Percentiles rank a stretch among this genome's conserved stretches.
Evolutionary conservation across 1,140 invertebrate species (phyloP).

Genomic region (Drosophila sucinea): DNA sequence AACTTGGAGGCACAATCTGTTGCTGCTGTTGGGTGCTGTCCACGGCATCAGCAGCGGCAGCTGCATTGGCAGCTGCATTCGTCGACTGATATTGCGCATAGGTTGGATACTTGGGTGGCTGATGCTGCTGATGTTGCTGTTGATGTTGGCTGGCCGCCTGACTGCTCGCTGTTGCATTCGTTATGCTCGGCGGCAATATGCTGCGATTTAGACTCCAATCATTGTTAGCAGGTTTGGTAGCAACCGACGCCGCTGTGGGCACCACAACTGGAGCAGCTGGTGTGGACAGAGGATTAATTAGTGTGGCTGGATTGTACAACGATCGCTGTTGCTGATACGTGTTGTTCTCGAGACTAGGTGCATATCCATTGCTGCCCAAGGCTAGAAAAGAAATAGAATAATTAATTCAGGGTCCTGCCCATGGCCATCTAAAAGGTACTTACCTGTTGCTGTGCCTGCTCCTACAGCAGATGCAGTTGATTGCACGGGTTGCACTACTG

Average conservation of each 20-base stretch:
- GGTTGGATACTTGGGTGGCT: slow-evolving; percentile 67
- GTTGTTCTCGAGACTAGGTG: slow-evolving; percentile 41
- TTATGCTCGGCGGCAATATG: slow-evolving; percentile 53
- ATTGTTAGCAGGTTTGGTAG: slow-evolving; percentile 46
- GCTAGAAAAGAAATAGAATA: slow-evolving; percentile 18
- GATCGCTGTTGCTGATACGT: slow-evolving; percentile 52
- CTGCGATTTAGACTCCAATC: slow-evolving; percentile 65
- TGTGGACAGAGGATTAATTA: slow-evolving; percentile 60
- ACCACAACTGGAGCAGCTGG: slow-evolving; percentile 11
- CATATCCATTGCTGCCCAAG: slow-evolving; percentile 54
- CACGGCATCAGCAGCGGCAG: slow-evolving; percentile 61
- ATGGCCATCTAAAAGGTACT: not conserved
- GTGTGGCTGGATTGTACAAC: slow-evolving; percentile 62
- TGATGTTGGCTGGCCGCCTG: slow-evolving; percentile 31
- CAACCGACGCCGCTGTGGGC: slow-evolving; percentile 15
- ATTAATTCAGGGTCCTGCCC: not conserved
- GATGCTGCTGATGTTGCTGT: slow-evolving; percentile 36
- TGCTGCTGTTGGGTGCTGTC: slow-evolving; percentile 41
- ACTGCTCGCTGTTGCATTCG: slow-evolving; percentile 36
- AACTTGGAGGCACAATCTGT: slow-evolving; percentile 61
- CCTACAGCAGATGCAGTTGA: slow-evolving; percentile 39
- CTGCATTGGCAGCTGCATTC: slow-evolving; percentile 72
- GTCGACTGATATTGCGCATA: slow-evolving; percentile 78
- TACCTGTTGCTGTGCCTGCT: slow-evolving; percentile 57
- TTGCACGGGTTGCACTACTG: not conserved